These are phyloP conservation scores for Microctonus brassicae DNA, from an alignment of 2,888 invertebrate genomes.

Conservation along the genomic window DNA sequence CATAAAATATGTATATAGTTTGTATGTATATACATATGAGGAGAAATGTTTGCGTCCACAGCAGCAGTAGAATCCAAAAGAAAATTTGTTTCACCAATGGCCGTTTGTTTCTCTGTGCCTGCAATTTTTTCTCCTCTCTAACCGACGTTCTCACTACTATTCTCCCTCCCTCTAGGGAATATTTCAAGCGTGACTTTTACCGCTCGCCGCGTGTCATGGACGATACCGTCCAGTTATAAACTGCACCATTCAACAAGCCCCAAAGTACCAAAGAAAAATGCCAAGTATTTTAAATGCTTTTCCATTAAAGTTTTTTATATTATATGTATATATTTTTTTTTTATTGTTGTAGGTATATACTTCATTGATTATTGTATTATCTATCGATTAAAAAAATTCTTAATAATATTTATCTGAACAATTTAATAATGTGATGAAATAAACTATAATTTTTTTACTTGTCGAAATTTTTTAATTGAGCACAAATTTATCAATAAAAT, in stretches of 20 bases:
- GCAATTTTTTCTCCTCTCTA: constrained; percentile 12
- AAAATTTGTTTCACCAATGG: constrained; percentile 45
- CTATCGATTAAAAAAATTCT: too few species aligned
- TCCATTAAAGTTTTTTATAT: neutral
- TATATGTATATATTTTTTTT: neutral
- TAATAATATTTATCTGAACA: too few species aligned
- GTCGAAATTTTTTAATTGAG: too few species aligned
- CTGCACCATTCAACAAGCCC: constrained; percentile 34
- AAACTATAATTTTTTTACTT: too few species aligned
- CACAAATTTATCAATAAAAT: too few species aligned
- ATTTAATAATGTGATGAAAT: too few species aligned
- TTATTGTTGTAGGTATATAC: neutral
- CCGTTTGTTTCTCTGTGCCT: constrained; percentile 43
- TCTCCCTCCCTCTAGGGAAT: constrained; percentile 21
- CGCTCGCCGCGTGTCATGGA: constrained; percentile 38
- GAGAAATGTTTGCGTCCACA: constrained; percentile 29
- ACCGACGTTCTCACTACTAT: neutral
- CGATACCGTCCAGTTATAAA: constrained; percentile 44
- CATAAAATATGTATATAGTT: too few species aligned
- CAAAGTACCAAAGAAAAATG: constrained; percentile 10
- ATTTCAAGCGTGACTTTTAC: constrained; percentile 45
- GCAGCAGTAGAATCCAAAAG: constrained; percentile 25
- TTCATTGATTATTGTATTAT: too few species aligned
- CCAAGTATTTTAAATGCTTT: neutral
- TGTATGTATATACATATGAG: neutral